phyloP scores from a whole-genome alignment of 1,140 invertebrate species.

The Drosophila teissieri region DNA sequence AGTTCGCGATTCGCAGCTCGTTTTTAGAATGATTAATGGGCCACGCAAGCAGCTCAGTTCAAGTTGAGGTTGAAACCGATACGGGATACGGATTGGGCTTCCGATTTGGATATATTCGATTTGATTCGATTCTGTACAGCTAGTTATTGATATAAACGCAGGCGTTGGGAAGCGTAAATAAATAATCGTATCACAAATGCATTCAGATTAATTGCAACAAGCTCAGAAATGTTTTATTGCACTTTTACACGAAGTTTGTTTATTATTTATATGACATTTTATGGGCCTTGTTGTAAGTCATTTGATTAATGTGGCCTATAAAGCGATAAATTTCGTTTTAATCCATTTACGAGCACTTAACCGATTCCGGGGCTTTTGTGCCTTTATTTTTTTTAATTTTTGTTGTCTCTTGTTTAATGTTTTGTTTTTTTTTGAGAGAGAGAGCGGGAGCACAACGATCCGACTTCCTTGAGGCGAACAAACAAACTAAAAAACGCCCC shows the following conservation, averaged over 20 bases:
- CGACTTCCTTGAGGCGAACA: constrained; percentile 79
- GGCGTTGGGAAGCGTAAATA: constrained; percentile 45
- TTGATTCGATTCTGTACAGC: constrained; percentile 5
- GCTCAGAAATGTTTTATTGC: constrained; percentile 46
- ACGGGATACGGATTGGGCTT: constrained; percentile 1
- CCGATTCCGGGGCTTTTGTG: constrained; percentile 35
- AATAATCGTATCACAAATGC: constrained; percentile 41
- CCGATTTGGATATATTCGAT: constrained; percentile 14
- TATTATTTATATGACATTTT: constrained; percentile 64
- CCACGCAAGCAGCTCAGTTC: constrained; percentile 38
- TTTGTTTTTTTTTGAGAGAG: constrained; percentile 17
- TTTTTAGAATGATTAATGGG: constrained; percentile 53
- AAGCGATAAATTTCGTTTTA: constrained; percentile 68
- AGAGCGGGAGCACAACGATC: constrained; percentile 56
- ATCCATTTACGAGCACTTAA: constrained; percentile 76
- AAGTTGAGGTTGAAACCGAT: constrained; percentile 21
- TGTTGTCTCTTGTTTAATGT: constrained; percentile 2
- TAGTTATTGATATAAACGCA: constrained; percentile 46
- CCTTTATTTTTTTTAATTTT: constrained; percentile 18
- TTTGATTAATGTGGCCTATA: constrained; percentile 68
- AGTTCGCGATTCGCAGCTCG: constrained; percentile 45
- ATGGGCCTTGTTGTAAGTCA: constrained; percentile 60
- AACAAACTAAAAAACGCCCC: constrained; percentile 83
- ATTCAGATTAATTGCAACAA: constrained; percentile 62
- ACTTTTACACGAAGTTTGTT: constrained; percentile 50